Evolutionary conservation across 92 coral and sea anemone genomes (phyloP), one percentile per base, ranked within the genome.

Genomic region (Porites rus): DNA sequence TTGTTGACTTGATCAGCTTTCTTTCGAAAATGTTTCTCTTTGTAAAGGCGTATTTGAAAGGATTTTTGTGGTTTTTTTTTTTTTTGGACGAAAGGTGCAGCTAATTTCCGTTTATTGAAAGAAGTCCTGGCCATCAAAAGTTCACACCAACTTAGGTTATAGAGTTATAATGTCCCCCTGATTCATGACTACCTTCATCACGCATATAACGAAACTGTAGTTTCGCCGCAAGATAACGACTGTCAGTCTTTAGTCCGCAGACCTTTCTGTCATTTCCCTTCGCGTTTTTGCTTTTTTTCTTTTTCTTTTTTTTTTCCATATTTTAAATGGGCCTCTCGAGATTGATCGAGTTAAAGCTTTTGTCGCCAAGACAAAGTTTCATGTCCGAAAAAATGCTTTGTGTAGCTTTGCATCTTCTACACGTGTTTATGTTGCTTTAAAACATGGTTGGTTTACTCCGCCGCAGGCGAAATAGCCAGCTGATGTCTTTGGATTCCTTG

Each of bases 301-400:
- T 38, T 38, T 0, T 4, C 6, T 38, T 38, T 38, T 38, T 38
- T 38, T 38, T 4, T 4, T 28, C 24, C 52, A 19, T 9, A 16
- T 8, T 68, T 53, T 58, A 14, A 46, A 58, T 67, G 24, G 14
- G 4, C 19, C 63, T 13, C 20, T 2, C 0, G 70, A 59, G 17
- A 22, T 52, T 10, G 16, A 17, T 24, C 10, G 53, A 66, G 53
- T 16, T 22, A 54, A 43, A 43, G 1, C 56, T 22, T 28, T 18
- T 24, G 77, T 81, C 19, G 16, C 77, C 86, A 38, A 56, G 75
- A 60, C 77, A 59, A 71, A 81, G 77, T 52, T 56, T 10, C 21
- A 6, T 14, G 68, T 58, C 77, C 75, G 77, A 72, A 59, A 70
- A 72, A 31, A 81, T 71, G 68, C 77, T 81, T 81, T 69, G 63